Conservation (phyloP, 2,888 invertebrate genomes). For the Gandaritis pyraliata region DNA sequence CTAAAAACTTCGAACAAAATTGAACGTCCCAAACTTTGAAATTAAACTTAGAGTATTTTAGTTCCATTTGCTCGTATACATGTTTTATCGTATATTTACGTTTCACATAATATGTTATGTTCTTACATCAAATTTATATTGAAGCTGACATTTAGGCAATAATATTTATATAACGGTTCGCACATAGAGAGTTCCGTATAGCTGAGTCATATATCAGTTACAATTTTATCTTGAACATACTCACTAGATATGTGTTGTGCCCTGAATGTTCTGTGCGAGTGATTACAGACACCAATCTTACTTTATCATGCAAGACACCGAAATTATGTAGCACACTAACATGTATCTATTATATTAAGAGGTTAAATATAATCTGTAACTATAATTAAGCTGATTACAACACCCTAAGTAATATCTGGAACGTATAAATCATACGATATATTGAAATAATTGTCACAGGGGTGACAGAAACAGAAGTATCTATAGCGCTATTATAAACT, state of each 20-base stretch:
- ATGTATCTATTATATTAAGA: conserved; percentile 12
- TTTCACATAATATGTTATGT: conserved; percentile 34
- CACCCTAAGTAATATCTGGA: conserved; percentile 28
- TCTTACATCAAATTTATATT: conserved; percentile 32
- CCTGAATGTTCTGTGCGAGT: conserved; percentile 17
- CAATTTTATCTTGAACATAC: conserved; percentile 6
- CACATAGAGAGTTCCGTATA: conserved; percentile 14
- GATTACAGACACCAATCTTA: conserved; percentile 18
- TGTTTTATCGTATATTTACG: conserved; percentile 40
- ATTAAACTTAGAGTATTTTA: conserved; percentile 19
- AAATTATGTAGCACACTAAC: conserved; percentile 8
- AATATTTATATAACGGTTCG: conserved; percentile 19
- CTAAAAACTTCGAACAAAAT: conserved; percentile 7
- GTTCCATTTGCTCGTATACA: conserved; percentile 43
- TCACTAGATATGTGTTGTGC: neutral
- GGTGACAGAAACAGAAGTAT: conserved; percentile 41
- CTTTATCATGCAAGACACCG: conserved; percentile 2
- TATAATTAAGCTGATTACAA: conserved; percentile 17
- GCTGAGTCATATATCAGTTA: neutral
- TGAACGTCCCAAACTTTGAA: conserved; percentile 30
- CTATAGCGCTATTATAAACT: neutral
- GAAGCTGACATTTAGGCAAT: conserved; percentile 35
- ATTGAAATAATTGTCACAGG: conserved; percentile 31
- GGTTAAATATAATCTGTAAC: conserved; percentile 13
- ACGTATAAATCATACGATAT: conserved; percentile 24